phyloP scores from a whole-genome alignment of 2,113 vertebrate species.

The Trogon surrucura region DNA sequence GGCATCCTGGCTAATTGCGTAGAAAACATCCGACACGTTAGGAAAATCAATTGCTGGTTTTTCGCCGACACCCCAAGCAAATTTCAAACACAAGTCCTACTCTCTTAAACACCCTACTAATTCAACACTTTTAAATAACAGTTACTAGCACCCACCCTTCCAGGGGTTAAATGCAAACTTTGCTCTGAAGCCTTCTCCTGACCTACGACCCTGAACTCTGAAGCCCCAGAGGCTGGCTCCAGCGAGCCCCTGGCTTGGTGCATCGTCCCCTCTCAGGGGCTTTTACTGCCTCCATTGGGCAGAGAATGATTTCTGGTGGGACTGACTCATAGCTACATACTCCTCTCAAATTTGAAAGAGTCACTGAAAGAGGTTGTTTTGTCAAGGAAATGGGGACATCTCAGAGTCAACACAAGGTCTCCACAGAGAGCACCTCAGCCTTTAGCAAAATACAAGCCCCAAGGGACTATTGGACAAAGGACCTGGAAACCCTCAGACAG shows the following conservation, averaged over 20 bases:
- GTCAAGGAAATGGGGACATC: not conserved
- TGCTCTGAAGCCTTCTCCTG: not conserved
- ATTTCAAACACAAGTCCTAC: not conserved
- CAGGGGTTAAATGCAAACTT: not conserved
- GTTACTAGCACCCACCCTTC: not conserved
- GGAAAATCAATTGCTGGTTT: accelerated
- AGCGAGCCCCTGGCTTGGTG: too few species aligned
- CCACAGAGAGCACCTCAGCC: not conserved
- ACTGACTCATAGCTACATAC: too few species aligned
- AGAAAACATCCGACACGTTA: not conserved
- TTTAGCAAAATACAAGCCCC: not conserved
- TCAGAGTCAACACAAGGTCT: not conserved
- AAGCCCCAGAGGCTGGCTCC: too few species aligned
- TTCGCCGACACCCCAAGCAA: too few species aligned
- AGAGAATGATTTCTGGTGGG: too few species aligned
- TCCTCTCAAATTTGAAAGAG: too few species aligned
- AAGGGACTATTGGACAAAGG: not conserved
- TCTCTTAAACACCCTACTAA: not conserved
- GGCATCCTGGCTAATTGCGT: not conserved
- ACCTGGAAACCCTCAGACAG: not conserved
- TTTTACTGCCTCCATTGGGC: too few species aligned
- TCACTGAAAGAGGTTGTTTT: not conserved
- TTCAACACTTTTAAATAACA: not conserved
- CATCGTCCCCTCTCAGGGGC: too few species aligned
- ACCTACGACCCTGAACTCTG: too few species aligned